phyloP scores from a whole-genome alignment of 2,797 vertebrate genomes.

The Somateria mollissima region DNA sequence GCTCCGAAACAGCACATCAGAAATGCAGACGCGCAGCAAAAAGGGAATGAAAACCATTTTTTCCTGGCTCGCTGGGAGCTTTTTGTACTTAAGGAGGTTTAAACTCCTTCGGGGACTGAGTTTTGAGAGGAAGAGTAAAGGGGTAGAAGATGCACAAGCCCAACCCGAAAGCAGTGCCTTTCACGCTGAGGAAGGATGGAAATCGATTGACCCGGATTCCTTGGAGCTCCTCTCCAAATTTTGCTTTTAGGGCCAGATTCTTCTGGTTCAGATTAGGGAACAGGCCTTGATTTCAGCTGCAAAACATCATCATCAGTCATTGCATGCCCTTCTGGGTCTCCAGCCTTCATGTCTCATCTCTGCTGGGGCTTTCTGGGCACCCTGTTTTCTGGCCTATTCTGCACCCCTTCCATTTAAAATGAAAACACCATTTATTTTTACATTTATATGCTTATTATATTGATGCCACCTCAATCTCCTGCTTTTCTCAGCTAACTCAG shows the following conservation, averaged over 20 bases:
- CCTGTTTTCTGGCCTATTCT: neutral
- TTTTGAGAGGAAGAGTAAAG: neutral
- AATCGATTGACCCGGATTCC: accelerated
- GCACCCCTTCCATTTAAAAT: neutral
- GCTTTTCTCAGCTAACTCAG: neutral
- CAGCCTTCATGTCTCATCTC: neutral
- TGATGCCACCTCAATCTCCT: accelerated
- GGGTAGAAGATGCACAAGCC: neutral
- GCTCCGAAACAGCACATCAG: neutral
- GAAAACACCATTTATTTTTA: too few relatives aligned
- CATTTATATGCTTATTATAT: neutral
- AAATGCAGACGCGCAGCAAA: neutral
- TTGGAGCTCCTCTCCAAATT: neutral
- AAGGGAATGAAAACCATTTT: accelerated
- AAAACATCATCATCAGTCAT: neutral
- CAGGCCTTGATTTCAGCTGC: neutral
- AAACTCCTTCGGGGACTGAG: neutral
- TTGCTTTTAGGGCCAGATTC: neutral
- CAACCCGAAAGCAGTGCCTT: accelerated
- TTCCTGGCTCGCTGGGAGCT: accelerated
- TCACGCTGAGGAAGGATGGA: neutral
- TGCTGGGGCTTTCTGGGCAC: neutral
- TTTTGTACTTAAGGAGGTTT: neutral
- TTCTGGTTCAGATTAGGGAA: neutral
- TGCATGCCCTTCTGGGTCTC: neutral